Conservation (phyloP, 2,113 vertebrate genomes). For the Semnornis frantzii region DNA sequence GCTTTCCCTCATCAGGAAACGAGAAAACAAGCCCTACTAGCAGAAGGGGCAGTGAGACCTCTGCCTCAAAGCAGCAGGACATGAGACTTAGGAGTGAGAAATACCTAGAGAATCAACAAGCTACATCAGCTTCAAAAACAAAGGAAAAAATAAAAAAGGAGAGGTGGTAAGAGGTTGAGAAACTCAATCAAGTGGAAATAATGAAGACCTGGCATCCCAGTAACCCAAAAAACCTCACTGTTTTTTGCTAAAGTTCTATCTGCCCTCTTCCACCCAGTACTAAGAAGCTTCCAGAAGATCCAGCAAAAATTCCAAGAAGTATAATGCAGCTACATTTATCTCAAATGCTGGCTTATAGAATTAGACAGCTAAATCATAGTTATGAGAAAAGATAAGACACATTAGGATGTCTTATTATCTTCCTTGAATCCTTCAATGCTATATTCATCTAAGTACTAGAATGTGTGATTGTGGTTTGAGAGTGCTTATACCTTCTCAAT, state of each 20-base stretch:
- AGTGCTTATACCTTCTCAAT: constrained; percentile 33
- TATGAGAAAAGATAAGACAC: constrained; percentile 51
- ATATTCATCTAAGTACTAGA: constrained; percentile 14
- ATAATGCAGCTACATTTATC: constrained; percentile 11
- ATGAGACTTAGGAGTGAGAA: neutral
- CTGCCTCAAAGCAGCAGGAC: neutral
- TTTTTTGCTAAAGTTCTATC: neutral
- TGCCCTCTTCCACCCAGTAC: neutral
- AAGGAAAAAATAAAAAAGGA: accelerated
- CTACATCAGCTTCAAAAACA: neutral
- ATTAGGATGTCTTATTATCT: constrained; percentile 15
- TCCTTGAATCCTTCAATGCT: constrained; percentile 9
- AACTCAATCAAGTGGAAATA: neutral
- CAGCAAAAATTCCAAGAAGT: neutral
- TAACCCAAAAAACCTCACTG: neutral
- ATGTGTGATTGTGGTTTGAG: constrained; percentile 13
- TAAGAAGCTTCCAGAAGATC: constrained; percentile 38
- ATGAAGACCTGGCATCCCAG: neutral
- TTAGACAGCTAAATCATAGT: neutral
- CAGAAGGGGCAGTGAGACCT: neutral
- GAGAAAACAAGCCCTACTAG: neutral
- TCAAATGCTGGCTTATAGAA: constrained; percentile 31
- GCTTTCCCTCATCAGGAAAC: neutral
- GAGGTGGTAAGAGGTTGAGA: neutral
- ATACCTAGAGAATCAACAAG: neutral